Percentiles rank a stretch among this genome's conserved stretches.
These are phyloP conservation scores for Eupithecia inturbata DNA, from an alignment of 2,888 invertebrate genomes.

Conservation along the genomic window DNA sequence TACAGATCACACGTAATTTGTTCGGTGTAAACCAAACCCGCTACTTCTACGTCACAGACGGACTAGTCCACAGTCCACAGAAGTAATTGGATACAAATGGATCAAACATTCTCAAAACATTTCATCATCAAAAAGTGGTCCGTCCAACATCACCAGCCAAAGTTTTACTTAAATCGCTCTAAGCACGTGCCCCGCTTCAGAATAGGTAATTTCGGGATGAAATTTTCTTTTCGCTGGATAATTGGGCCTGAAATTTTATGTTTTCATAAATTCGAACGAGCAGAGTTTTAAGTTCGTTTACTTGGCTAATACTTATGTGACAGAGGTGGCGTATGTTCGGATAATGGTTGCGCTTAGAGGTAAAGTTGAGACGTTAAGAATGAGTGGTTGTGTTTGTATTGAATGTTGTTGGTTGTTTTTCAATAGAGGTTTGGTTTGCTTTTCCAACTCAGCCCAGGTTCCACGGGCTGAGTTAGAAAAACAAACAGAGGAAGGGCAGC, in stretches of 20 bases:
- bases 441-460: no score
- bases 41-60: background rate
- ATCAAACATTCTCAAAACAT: background rate
- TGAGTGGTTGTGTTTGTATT: background rate
- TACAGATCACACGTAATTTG: background rate
- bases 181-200: conserved; percentile 56
- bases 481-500: no score
- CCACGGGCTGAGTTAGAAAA: no score
- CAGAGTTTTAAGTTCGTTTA: conserved; percentile 47
- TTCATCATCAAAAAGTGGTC: conserved; percentile 3
- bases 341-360: conserved; percentile 28
- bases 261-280: conserved; percentile 59
- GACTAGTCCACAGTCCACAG: background rate
- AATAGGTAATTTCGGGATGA: conserved; percentile 59
- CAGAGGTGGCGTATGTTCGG: conserved; percentile 17
- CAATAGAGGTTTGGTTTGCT: background rate
- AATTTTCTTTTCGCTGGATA: conserved; percentile 60
- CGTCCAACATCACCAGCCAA: conserved; percentile 32
- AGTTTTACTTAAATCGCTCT: conserved; percentile 54
- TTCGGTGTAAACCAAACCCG: background rate
- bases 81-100: background rate
- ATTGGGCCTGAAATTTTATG: conserved; percentile 62
- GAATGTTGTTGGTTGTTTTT: background rate
- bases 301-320: conserved; percentile 39
- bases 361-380: background rate